A percentile compares a stretch with the other conserved stretches of the same genome.
Conservation (phyloP, 2,113 vertebrate species). For the Erythrocebus patas region DNA sequence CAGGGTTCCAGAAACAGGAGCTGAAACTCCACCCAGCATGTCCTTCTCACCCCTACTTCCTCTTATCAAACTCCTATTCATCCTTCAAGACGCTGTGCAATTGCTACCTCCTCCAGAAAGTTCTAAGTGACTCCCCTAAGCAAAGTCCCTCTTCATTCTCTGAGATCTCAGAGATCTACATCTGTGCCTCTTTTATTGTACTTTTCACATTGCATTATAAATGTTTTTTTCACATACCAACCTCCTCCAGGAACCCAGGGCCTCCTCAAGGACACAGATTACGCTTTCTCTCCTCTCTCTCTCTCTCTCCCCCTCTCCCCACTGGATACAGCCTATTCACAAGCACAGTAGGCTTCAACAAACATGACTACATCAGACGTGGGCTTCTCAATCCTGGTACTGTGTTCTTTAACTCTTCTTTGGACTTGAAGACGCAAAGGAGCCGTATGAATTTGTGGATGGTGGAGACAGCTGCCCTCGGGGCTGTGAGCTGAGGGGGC, state of each 20-base stretch:
- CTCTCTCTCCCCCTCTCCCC: neutral
- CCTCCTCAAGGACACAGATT: fast-evolving
- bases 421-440: neutral
- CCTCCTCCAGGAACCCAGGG: neutral
- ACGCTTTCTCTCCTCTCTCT: fast-evolving
- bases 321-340: neutral
- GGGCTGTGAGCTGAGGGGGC: fast-evolving
- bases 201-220: neutral
- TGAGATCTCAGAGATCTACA: neutral
- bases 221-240: neutral
- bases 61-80: neutral
- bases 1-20: neutral
- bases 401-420: neutral
- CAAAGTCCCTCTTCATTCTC: no score
- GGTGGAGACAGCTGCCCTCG: fast-evolving
- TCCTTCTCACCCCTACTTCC: neutral
- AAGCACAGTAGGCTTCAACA: neutral
- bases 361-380: neutral
- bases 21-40: neutral
- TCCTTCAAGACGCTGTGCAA: neutral
- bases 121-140: neutral
- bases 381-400: neutral
- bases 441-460: fast-evolving
- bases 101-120: neutral
- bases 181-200: neutral